Evolutionary conservation across 2,113 vertebrate species (phyloP).

Genomic region (Pantherophis guttatus): DNA sequence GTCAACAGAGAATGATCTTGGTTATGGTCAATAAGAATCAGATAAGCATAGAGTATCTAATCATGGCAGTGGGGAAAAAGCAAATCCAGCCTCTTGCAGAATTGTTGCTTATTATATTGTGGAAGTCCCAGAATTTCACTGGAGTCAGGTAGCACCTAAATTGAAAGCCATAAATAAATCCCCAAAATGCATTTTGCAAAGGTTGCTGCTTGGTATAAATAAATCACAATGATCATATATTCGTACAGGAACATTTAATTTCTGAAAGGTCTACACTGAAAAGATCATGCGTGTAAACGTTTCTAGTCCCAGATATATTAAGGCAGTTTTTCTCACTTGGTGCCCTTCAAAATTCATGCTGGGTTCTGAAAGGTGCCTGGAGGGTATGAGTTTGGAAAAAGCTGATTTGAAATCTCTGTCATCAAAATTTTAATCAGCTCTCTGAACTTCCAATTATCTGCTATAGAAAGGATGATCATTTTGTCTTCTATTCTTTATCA

Average conservation of each 20-base stretch:
- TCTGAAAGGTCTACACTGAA: not conserved
- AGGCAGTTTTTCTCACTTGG: not conserved
- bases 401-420: not conserved
- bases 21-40: not conserved
- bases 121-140: not conserved
- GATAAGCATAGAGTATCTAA: not conserved
- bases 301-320: not conserved
- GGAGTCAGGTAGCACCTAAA: not conserved
- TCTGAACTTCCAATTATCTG: not conserved
- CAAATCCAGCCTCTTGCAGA: not conserved
- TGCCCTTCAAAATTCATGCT: not conserved
- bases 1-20: not conserved
- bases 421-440: not conserved
- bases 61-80: not conserved
- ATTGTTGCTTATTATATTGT: not conserved
- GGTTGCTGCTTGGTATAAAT: not conserved
- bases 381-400: not conserved
- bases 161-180: not conserved
- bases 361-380: not conserved
- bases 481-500: not conserved
- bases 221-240: not conserved
- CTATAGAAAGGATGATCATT: not conserved
- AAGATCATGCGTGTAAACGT: not conserved
- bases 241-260: not conserved
- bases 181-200: not conserved